Base-by-base conservation (phyloP, 2,888 invertebrate genomes). In the Dyspetes luteomarginatus region DNA sequence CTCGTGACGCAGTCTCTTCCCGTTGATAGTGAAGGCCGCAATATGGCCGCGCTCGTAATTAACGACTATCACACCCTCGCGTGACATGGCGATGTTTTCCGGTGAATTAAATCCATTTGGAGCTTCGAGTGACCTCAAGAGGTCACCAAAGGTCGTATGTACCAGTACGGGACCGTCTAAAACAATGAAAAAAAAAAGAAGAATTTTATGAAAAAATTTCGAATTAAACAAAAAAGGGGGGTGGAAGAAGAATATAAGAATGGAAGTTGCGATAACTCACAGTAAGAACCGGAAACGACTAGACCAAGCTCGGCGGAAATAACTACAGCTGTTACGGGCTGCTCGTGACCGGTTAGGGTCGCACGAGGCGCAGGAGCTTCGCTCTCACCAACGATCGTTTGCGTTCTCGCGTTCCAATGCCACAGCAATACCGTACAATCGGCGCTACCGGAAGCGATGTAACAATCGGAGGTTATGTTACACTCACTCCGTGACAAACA, bases 381-480 rank as follows among this genome's bases (percentile, higher is more conserved):
- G 17, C 98, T 98, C 92, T 99, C 99, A 3, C 99, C 99, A 36
- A 99, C 98, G 87, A 99, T 98, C 82, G 97, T 97, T 92, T 98
- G 98, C 80, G 97, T 97, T n/a, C 98, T 94, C 0, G 98, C 98
- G 89, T 96, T 99, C 98, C 99, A 99, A 90, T 99, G 99, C 99
- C 99, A 99, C 68, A 99, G 93, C 75, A 99, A 94, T 22, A 99
- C 98, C 0, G 99, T 99, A 92, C 99, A 99, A 93, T 99, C 99
- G 60, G 98, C 97, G 24, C 98, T 98, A 22, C 99, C 99, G 0
- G 98, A 98, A 0, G 99, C 99, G 85, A 99, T 96, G 93, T 99
- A 99, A 92, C 99, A 99, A 93, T 99, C 99, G 0, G 98, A 97
- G n/a, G 98, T 98, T 85, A 99, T 97, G 93, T 98, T 99, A 93